Conservation (phyloP, 1,140 invertebrate species). For the Pectinophora gossypiella region DNA sequence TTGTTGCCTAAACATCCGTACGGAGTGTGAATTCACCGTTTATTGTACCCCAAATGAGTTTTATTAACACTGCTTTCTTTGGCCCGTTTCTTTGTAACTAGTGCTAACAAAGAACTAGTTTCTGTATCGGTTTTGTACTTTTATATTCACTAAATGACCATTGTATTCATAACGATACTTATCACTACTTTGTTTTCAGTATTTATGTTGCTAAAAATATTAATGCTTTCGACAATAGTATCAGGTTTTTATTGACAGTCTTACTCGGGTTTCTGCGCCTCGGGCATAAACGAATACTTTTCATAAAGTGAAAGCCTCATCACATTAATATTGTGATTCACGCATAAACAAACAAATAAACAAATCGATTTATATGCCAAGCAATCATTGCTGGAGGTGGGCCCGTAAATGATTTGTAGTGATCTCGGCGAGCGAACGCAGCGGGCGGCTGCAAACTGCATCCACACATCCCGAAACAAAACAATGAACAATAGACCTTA, state of each 20-base stretch:
- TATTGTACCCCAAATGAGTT: constrained; percentile 11
- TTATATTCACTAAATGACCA: too few species aligned
- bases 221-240: too few species aligned
- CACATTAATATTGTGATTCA: constrained; percentile 2
- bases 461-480: constrained; percentile 32
- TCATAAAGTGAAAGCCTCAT: not conserved
- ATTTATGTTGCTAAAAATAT: too few species aligned
- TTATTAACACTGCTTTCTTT: constrained; percentile 2
- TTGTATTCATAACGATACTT: too few species aligned
- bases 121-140: too few species aligned
- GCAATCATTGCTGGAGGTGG: constrained; percentile 68
- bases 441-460: constrained; percentile 64
- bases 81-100: not conserved
- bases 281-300: not conserved
- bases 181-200: too few species aligned
- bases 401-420: constrained; percentile 69
- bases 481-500: constrained; percentile 34
- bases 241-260: too few species aligned
- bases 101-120: too few species aligned
- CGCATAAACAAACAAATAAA: constrained; percentile 35
- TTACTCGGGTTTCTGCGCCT: not conserved
- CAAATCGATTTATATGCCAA: constrained; percentile 45
- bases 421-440: constrained; percentile 61
- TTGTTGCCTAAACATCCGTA: constrained; percentile 56
- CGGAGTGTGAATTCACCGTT: constrained; percentile 29